Conservation (phyloP, 2,797 vertebrate genomes). For the Brachymystax lenok region DNA sequence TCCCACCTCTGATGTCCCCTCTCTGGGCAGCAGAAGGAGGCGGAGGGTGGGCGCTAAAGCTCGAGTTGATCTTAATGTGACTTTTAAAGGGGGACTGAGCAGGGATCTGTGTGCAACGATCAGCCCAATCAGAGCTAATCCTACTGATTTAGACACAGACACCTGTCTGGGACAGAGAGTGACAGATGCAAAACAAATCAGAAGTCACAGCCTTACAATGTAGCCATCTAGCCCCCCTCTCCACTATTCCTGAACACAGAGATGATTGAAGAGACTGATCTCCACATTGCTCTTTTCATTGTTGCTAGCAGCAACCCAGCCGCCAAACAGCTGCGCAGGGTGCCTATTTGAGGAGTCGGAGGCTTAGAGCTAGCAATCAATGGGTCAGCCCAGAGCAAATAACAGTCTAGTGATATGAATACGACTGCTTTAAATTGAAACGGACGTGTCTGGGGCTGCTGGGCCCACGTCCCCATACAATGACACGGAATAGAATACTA, state of each 20-base stretch:
- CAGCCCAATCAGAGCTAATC: slow-evolving; percentile 76
- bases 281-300: slow-evolving; percentile 76
- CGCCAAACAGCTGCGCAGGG: slow-evolving; percentile 70
- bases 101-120: slow-evolving; percentile 77
- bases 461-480: slow-evolving; percentile 67
- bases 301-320: slow-evolving; percentile 72
- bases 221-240: slow-evolving; percentile 44
- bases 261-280: slow-evolving; percentile 71
- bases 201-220: slow-evolving; percentile 48
- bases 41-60: slow-evolving; percentile 83
- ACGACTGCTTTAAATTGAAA: slow-evolving; percentile 73
- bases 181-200: slow-evolving; percentile 72
- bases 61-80: slow-evolving; percentile 76
- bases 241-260: slow-evolving; percentile 53
- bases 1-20: slow-evolving; percentile 93
- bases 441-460: slow-evolving; percentile 57
- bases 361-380: slow-evolving; percentile 70
- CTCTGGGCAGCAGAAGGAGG: slow-evolving; percentile 95
- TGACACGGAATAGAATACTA: slow-evolving; percentile 64
- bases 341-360: slow-evolving; percentile 70
- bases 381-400: slow-evolving; percentile 73
- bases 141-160: slow-evolving; percentile 70
- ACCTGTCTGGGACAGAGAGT: slow-evolving; percentile 71
- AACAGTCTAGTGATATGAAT: slow-evolving; percentile 77
- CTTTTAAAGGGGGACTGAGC: slow-evolving; percentile 59